These are phyloP conservation scores for Paracanthobrama guichenoti DNA, from an alignment of 2,113 vertebrate species.

Conservation along the genomic window DNA sequence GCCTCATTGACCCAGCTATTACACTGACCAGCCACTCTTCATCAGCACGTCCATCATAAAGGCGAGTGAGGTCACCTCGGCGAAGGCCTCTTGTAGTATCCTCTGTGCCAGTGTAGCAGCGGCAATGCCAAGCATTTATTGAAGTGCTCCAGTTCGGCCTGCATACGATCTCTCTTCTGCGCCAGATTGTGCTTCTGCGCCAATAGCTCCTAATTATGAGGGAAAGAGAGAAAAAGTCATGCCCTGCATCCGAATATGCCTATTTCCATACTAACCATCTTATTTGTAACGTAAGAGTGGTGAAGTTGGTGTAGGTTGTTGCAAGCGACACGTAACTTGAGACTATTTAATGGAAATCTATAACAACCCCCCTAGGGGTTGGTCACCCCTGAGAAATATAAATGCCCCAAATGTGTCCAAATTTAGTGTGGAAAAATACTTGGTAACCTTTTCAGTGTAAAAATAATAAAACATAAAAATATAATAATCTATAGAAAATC, in stretches of 20 bases:
- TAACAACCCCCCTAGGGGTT: no score
- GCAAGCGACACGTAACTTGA: no score
- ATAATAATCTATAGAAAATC: not conserved
- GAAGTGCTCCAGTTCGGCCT: conserved; percentile 98
- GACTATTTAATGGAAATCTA: no score
- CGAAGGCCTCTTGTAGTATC: conserved; percentile 92
- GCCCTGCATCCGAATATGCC: no score
- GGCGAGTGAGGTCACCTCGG: conserved; percentile 82
- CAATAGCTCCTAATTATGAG: conserved; percentile 83
- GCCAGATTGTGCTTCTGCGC: conserved; percentile 94
- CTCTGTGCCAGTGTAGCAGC: conserved; percentile 87
- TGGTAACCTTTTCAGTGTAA: not conserved
- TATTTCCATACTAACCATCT: no score
- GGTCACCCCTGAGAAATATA: no score
- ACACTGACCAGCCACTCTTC: no score
- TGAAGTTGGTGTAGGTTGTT: no score
- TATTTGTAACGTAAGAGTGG: no score
- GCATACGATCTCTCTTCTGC: conserved; percentile 90
- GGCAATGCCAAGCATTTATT: conserved; percentile 97
- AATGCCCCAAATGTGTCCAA: no score
- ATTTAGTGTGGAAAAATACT: not conserved
- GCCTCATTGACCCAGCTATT: not conserved
- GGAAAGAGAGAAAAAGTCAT: not conserved
- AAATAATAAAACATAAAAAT: not conserved
- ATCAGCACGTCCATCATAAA: not conserved